These are phyloP conservation scores for Danio albolineatus DNA, from an alignment of 2,797 vertebrate species.

Conservation along the genomic window DNA sequence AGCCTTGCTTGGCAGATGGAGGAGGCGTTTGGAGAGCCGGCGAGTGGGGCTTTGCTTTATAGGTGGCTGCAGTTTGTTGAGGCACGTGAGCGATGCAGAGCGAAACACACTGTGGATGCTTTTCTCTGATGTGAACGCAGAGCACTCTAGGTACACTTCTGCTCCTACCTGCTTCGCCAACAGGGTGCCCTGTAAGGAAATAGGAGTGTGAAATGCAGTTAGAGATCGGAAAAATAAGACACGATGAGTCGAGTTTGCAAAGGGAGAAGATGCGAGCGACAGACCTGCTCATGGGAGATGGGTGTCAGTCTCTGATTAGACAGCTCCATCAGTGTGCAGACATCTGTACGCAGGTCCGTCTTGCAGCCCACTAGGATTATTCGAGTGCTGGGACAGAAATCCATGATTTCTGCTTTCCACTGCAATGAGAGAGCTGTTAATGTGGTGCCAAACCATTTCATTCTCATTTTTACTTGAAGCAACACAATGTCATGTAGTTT, in stretches of 20 bases:
- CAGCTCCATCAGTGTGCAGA: constrained; percentile 93
- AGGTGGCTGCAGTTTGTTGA: constrained; percentile 81
- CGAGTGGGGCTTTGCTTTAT: constrained; percentile 83
- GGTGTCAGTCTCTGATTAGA: constrained; percentile 92
- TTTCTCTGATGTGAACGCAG: constrained; percentile 94
- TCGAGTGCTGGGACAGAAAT: constrained; percentile 91
- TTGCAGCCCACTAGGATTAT: constrained; percentile 95
- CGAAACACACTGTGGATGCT: constrained; percentile 94
- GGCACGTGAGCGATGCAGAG: constrained; percentile 84
- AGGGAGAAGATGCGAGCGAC: constrained; percentile 35
- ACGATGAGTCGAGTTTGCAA: not conserved
- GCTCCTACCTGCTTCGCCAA: constrained; percentile 91
- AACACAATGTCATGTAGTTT: no score
- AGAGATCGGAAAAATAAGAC: not conserved
- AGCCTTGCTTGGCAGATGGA: constrained; percentile 88
- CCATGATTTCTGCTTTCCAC: constrained; percentile 96
- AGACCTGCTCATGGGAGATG: constrained; percentile 92
- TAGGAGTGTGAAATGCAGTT: not conserved
- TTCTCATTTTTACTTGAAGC: no score
- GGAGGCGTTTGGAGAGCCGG: constrained; percentile 90
- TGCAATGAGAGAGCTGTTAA: constrained; percentile 63
- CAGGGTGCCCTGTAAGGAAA: constrained; percentile 81
- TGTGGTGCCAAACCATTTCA: no score
- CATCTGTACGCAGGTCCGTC: constrained; percentile 90
- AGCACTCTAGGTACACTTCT: constrained; percentile 92